A percentile compares a stretch with the other conserved stretches of the same genome.
phyloP scores from a whole-genome alignment of 2,797 vertebrate species.

The Nyctibius grandis region DNA sequence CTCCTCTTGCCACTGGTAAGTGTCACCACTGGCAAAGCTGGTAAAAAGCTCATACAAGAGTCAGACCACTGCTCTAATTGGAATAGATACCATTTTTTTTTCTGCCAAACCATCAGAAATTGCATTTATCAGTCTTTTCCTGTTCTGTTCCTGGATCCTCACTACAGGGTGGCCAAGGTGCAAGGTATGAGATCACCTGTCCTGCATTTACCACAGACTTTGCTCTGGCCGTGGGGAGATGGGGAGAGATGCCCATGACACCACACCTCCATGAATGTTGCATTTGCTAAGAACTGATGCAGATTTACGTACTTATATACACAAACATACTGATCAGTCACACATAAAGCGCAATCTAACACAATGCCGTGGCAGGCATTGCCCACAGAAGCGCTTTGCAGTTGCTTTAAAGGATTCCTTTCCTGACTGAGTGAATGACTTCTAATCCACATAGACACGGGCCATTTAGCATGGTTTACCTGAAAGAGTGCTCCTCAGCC shows the following conservation, averaged over 20 bases:
- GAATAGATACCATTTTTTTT: background rate
- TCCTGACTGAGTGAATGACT: background rate
- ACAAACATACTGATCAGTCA: background rate
- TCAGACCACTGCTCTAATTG: background rate
- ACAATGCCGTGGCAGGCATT: background rate
- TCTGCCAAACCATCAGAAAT: background rate
- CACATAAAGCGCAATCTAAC: background rate
- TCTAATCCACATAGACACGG: background rate
- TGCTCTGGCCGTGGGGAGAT: background rate
- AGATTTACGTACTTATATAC: background rate
- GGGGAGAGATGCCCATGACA: background rate
- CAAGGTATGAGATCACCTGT: background rate
- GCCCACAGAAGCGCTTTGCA: background rate
- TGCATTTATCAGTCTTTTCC: background rate
- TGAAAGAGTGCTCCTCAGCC: background rate
- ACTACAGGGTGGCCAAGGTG: background rate
- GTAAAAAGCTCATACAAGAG: background rate
- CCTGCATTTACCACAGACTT: background rate
- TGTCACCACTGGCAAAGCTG: background rate
- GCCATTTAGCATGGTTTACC: background rate
- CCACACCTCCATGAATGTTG: background rate
- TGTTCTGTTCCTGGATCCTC: background rate
- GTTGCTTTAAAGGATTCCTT: background rate
- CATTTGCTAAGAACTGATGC: background rate
- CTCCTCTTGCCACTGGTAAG: background rate